Evolutionary conservation across 1,140 invertebrate genomes (phyloP).

Genomic region (Amphibalanus amphitrite): DNA sequence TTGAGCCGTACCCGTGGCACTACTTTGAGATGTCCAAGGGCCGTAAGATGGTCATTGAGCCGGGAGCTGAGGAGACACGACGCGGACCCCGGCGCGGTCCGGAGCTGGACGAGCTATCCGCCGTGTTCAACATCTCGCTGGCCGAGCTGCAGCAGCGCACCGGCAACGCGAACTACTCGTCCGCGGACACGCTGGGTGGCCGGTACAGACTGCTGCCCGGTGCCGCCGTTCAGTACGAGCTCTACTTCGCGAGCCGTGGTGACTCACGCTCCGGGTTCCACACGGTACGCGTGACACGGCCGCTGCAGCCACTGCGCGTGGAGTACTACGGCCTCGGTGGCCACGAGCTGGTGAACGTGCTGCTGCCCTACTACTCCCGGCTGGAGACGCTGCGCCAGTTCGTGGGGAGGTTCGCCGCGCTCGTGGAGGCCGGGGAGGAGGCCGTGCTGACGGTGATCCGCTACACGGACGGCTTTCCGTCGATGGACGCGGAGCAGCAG

Average conservation of each 20-base stretch:
- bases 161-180: background rate
- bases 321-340: conserved; percentile 9
- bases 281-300: background rate
- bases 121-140: background rate
- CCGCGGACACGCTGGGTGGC: conserved; percentile 36
- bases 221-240: conserved; percentile 57
- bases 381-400: conserved; percentile 53
- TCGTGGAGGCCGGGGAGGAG: conserved; percentile 40
- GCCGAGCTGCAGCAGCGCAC: background rate
- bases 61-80: no score
- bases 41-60: background rate
- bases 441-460: conserved; percentile 56
- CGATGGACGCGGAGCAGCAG: conserved; percentile 40
- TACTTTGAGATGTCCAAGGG: background rate
- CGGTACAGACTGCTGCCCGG: conserved; percentile 53
- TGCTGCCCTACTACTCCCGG: conserved; percentile 51
- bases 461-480: conserved; percentile 21
- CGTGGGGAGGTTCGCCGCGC: conserved; percentile 53
- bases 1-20: background rate
- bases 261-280: background rate
- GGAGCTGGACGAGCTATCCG: background rate
- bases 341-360: conserved; percentile 47
- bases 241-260: conserved; percentile 43
- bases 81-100: no score
- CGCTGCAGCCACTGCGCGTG: background rate